Percentiles rank a stretch among this genome's conserved stretches.
phyloP scores from a whole-genome alignment of 2,888 invertebrate genomes.

The Chymomyza procnemis region DNA sequence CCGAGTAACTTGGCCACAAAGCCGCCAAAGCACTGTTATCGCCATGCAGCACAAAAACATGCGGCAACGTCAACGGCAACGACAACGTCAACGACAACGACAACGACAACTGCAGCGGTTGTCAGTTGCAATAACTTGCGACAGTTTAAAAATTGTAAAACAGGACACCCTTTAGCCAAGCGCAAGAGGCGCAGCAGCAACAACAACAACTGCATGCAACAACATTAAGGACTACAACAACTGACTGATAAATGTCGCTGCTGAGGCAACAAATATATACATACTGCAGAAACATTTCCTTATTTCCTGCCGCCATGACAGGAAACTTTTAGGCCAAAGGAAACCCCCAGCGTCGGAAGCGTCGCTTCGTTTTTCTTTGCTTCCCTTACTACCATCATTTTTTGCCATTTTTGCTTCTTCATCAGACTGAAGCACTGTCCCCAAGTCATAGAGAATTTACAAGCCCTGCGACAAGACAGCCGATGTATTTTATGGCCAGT shows the following conservation, averaged over 20 bases:
- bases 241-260: constrained; percentile 73
- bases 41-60: constrained; percentile 14
- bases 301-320: constrained; percentile 59
- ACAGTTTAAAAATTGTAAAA: constrained; percentile 72
- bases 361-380: constrained; percentile 46
- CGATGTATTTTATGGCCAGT: constrained; percentile 4
- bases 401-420: constrained; percentile 43
- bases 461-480: constrained; percentile 64
- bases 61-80: constrained; percentile 7
- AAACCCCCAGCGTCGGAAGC: constrained; percentile 64
- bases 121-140: constrained; percentile 57
- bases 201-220: constrained; percentile 9
- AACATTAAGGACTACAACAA: constrained; percentile 54
- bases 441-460: constrained; percentile 72
- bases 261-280: constrained; percentile 56
- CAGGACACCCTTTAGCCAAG: constrained; percentile 35
- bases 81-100: too few species aligned
- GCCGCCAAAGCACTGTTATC: constrained; percentile 32
- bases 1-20: background rate
- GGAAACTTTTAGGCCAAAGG: constrained; percentile 73
- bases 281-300: constrained; percentile 68
- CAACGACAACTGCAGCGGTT: background rate
- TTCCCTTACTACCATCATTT: too few species aligned
- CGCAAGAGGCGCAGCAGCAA: background rate
- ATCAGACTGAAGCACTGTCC: constrained; percentile 33